Evolutionary conservation across 2,888 invertebrate genomes (phyloP).

Genomic region (Andrena praecox): DNA sequence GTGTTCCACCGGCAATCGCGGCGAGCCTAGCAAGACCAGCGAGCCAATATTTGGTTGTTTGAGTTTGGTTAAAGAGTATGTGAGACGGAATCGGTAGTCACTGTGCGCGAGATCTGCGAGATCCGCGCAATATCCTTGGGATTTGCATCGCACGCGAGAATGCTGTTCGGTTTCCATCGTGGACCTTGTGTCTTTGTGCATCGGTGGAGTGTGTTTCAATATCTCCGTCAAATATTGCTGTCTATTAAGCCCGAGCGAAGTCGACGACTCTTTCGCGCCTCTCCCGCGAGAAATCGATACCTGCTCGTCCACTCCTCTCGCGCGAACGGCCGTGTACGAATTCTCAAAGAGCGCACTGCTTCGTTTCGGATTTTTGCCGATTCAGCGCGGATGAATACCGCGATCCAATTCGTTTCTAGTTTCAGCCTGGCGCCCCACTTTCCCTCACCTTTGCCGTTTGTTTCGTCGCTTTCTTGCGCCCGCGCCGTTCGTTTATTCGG

Average conservation of each 20-base stretch:
- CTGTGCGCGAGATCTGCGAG: background rate
- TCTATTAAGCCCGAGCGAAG: too few species aligned
- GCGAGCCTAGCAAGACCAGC: conserved; percentile 10
- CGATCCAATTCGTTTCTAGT: conserved; percentile 58
- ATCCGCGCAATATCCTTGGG: background rate
- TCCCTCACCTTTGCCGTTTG: conserved; percentile 23
- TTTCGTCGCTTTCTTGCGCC: conserved; percentile 23
- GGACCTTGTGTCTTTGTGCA: background rate
- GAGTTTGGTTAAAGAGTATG: conserved; percentile 46
- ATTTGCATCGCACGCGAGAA: conserved; percentile 10
- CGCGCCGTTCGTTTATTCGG: conserved; percentile 17
- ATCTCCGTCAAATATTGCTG: too few species aligned
- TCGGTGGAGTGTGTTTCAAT: too few species aligned
- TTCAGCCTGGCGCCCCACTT: conserved; percentile 35
- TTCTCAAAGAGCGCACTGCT: conserved; percentile 35
- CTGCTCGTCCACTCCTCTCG: background rate
- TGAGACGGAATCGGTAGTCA: conserved; percentile 32
- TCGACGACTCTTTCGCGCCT: too few species aligned
- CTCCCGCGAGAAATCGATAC: conserved; percentile 27
- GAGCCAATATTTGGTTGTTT: conserved; percentile 56
- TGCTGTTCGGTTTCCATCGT: background rate
- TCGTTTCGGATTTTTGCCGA: conserved; percentile 53
- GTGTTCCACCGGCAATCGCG: conserved; percentile 50
- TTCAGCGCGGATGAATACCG: conserved; percentile 53
- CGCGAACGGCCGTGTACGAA: conserved; percentile 40